phyloP scores from a whole-genome alignment of 1,140 invertebrate species.

The Drepana arcuata region DNA sequence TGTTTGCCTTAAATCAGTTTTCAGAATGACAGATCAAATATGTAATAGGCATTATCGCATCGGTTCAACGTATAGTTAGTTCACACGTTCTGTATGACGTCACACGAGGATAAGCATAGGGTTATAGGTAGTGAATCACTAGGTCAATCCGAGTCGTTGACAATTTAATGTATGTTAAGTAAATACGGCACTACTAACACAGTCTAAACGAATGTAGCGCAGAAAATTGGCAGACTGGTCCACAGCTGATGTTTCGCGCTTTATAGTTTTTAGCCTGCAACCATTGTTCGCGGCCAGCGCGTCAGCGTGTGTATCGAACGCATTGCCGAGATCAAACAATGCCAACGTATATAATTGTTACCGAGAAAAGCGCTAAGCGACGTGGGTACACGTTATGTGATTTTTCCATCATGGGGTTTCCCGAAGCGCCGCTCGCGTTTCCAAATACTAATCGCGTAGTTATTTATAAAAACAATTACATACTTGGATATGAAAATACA shows the following conservation, averaged over 20 bases:
- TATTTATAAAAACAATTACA: too few relatives aligned
- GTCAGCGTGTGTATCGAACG: conserved; percentile 31
- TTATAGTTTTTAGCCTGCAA: conserved; percentile 32
- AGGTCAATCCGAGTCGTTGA: conserved; percentile 58
- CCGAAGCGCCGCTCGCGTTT: conserved; percentile 11
- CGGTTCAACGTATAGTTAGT: conserved; percentile 14
- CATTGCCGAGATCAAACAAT: conserved; percentile 51
- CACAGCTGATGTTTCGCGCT: conserved; percentile 10
- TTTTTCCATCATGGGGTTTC: conserved; percentile 42
- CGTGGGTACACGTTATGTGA: conserved; percentile 23
- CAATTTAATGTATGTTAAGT: conserved; percentile 57
- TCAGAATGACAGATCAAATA: conserved; percentile 12
- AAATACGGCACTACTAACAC: conserved; percentile 29
- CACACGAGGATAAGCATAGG: conserved; percentile 52
- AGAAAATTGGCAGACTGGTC: conserved; percentile 21
- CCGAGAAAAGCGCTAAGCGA: conserved; percentile 38
- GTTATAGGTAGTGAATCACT: conserved; percentile 65
- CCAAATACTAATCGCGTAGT: too few relatives aligned
- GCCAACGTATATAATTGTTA: conserved; percentile 36
- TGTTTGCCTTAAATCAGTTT: too few relatives aligned
- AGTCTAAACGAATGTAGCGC: conserved; percentile 24
- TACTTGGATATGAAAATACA: too few relatives aligned
- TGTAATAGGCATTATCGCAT: conserved; percentile 12
- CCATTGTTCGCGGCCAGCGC: conserved; percentile 27
- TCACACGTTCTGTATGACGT: conserved; percentile 43